phyloP scores from a whole-genome alignment of 2,888 invertebrate genomes.

The Galerucella nymphaeae region DNA sequence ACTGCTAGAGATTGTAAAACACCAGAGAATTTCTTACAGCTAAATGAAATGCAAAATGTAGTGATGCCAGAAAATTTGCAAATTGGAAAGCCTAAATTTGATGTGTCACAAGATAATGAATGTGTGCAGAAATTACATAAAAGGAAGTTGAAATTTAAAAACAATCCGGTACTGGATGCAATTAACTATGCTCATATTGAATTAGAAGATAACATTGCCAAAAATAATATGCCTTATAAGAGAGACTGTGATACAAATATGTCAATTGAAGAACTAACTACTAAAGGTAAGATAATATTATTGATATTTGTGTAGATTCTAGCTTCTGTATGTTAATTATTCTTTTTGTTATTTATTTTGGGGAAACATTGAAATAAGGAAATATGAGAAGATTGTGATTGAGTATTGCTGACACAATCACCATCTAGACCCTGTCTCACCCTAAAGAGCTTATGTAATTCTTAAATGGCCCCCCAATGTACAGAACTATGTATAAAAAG shows the following conservation, averaged over 20 bases:
- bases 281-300: not conserved
- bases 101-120: too few species aligned
- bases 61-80: not conserved
- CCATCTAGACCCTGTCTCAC: too few species aligned
- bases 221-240: conserved; percentile 1
- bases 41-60: not conserved
- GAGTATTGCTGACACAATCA: too few species aligned
- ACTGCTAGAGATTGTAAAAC: not conserved
- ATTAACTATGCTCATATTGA: not conserved
- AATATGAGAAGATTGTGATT: too few species aligned
- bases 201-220: not conserved
- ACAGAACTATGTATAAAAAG: too few species aligned
- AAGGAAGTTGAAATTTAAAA: not conserved
- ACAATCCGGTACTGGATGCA: not conserved
- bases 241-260: not conserved
- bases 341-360: too few species aligned
- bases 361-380: too few species aligned
- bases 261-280: not conserved
- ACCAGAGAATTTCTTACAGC: not conserved
- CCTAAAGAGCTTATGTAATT: too few species aligned
- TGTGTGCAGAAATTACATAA: not conserved
- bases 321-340: too few species aligned
- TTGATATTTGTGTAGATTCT: not conserved
- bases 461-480: too few species aligned
- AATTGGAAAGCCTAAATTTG: too few species aligned